Base-by-base conservation (phyloP, 1,140 invertebrate genomes). In the Zaprionus tsacasi region DNA sequence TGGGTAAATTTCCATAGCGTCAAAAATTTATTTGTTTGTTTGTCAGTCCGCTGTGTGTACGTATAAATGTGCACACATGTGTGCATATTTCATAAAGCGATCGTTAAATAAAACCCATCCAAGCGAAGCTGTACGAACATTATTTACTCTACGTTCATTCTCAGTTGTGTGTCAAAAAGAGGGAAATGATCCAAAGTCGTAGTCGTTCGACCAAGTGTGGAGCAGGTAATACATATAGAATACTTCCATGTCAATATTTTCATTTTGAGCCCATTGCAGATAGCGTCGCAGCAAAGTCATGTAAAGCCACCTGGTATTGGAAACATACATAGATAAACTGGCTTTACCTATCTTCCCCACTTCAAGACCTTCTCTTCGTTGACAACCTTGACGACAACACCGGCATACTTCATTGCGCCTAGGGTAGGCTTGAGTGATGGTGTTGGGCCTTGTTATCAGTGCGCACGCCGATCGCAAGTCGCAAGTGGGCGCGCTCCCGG, bases 11-110 rank as follows among this genome's bases (percentile, higher is more conserved):
- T 88, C 83, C 83, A 89, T 81, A 79, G 81, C 80, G 67, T 87
- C 87, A 70, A 81, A 79, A 81, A 78, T 81, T 81, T 88, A 78
- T 88, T 83, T 88, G 85, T 89, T 88, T 88, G 85, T 83, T 88
- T 88, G 83, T 80, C 81, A 72, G 70, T 64, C 70, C 30, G 27
- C 64, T 61, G 70, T 56, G 45, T 50, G 45, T 50, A 25, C 45
- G 8, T 50, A 25, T 50, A 25, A 21, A 50, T 50, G 45, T 50
- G 17, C 45, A 25, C 17, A 50, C 59, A 35, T 68, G 63, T 72
- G 30, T 52, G 38, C 54, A 50, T 50, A 67, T 70, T 77, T 56
- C 52, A 59, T 76, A 68, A 58, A 87, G 64, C 65, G 73, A 76
- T 36, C 66, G 40, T 40, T 38, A 35, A 64, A 72, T 59, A 63